Conservation (phyloP, 2,113 vertebrate species). For the Nibea coibor region DNA sequence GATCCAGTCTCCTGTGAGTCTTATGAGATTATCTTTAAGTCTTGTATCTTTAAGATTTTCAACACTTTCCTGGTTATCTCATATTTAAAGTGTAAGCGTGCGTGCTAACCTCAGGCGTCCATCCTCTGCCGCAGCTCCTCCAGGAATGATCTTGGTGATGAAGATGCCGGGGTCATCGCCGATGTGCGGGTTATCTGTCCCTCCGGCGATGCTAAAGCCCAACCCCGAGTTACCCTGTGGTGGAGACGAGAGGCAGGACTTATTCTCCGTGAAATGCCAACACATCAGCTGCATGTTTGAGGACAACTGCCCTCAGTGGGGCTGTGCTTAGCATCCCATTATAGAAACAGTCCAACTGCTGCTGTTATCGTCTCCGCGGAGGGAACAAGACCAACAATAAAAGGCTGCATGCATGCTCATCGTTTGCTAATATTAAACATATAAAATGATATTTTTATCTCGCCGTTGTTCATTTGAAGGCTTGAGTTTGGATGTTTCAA, state of each 20-base stretch:
- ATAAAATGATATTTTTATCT: too few relatives aligned
- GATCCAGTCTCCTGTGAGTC: not conserved
- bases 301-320: not conserved
- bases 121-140: conserved; percentile 96
- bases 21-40: conserved; percentile 4
- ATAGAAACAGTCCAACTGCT: not conserved
- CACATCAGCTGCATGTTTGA: not conserved
- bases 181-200: conserved; percentile 97
- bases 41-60: too few relatives aligned
- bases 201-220: conserved; percentile 97
- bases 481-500: too few relatives aligned
- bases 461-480: too few relatives aligned
- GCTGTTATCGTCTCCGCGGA: too few relatives aligned
- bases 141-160: conserved; percentile 98
- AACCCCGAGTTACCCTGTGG: conserved; percentile 95
- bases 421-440: too few relatives aligned
- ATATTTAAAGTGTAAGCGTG: not conserved
- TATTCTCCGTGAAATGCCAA: not conserved
- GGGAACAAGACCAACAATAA: not conserved
- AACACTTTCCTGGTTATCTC: not conserved
- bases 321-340: not conserved
- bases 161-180: conserved; percentile 98
- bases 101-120: conserved; percentile 91
- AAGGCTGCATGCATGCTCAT: too few relatives aligned
- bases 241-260: conserved; percentile 26